Percentiles rank a stretch among this genome's conserved stretches.
Conservation (phyloP, 2,113 vertebrate species). For the Mastomys natalensis region DNA sequence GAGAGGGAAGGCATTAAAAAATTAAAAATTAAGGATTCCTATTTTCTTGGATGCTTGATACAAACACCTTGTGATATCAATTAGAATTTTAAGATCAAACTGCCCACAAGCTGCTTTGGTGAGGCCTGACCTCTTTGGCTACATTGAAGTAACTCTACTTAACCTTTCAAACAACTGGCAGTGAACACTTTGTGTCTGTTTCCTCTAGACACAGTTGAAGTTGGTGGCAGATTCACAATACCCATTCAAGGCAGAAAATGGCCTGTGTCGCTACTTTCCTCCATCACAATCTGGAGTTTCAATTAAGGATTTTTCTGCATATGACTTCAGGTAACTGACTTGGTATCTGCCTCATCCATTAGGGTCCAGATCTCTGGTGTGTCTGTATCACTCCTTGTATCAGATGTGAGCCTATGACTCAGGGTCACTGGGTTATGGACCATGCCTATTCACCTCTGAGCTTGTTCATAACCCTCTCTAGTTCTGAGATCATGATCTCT, state of each 20-base stretch:
- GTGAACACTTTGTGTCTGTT: not conserved
- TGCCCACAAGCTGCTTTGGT: too few relatives aligned
- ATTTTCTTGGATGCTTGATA: not conserved
- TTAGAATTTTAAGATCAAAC: not conserved
- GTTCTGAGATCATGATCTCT: not conserved
- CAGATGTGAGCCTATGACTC: not conserved
- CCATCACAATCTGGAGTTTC: slow-evolving; percentile 87
- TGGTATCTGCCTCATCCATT: not conserved
- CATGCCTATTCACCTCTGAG: not conserved
- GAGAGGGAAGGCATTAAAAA: not conserved
- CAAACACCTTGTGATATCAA: not conserved
- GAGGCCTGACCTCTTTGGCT: not conserved
- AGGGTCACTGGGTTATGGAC: too few relatives aligned
- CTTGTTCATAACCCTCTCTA: not conserved
- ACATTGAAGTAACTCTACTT: not conserved
- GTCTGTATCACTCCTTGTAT: not conserved
- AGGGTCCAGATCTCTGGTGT: not conserved
- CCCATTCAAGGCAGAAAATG: slow-evolving; percentile 90
- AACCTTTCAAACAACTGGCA: not conserved
- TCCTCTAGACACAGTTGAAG: slow-evolving; percentile 89
- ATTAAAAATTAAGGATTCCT: not conserved
- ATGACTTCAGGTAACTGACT: slow-evolving; percentile 91
- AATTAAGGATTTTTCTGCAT: slow-evolving; percentile 88
- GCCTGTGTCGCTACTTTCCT: slow-evolving; percentile 91
- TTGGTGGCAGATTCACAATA: slow-evolving; percentile 92